Percentiles rank a stretch among this genome's conserved stretches.
Conservation (phyloP, 2,113 vertebrate genomes). For the Bothrops jararaca region DNA sequence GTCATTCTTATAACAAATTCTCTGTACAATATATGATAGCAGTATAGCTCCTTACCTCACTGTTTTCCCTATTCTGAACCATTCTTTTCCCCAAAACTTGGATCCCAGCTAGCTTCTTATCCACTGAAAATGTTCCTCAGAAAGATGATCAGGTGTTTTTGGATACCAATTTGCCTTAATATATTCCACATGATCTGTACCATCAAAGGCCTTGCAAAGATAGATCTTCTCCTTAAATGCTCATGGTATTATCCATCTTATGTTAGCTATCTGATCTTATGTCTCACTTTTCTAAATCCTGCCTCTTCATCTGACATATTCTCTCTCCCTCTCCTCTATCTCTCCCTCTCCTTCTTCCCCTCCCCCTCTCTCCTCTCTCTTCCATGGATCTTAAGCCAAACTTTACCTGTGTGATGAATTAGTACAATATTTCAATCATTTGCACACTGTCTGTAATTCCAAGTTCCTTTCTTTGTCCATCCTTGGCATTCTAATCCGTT, state of each 20-base stretch:
- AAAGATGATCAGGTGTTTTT: background rate
- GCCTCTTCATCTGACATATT: background rate
- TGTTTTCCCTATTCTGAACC: background rate
- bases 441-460: no score
- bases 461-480: background rate
- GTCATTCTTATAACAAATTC: background rate
- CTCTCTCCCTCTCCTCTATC: background rate
- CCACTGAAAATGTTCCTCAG: background rate
- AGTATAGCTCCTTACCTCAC: background rate
- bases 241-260: background rate
- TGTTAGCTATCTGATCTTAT: background rate
- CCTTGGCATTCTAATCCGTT: background rate
- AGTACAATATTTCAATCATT: no score
- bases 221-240: background rate
- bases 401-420: no score
- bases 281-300: background rate
- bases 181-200: background rate
- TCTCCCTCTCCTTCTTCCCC: background rate
- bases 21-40: background rate
- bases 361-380: no score
- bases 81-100: background rate
- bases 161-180: background rate
- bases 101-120: background rate
- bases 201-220: background rate
- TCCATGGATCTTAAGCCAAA: no score